These are phyloP conservation scores for Euschistus heros DNA, from an alignment of 1,140 invertebrate genomes.

Conservation along the genomic window DNA sequence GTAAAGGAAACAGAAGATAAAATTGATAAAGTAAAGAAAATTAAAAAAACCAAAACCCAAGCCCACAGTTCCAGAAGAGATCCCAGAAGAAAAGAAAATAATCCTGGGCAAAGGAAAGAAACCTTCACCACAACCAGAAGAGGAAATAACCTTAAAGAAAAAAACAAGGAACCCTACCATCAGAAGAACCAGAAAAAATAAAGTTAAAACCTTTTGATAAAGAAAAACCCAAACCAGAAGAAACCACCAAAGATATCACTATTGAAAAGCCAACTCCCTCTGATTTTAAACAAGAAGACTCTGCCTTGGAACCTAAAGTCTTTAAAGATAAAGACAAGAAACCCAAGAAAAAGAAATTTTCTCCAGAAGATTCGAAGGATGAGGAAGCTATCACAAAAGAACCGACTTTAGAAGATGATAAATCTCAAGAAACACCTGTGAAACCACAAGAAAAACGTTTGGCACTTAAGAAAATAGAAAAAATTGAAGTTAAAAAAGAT, in stretches of 20 bases:
- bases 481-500: slow-evolving; percentile 25
- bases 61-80: slow-evolving; percentile 14
- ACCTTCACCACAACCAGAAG: slow-evolving; percentile 16
- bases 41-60: slow-evolving; percentile 22
- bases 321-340: slow-evolving; percentile 24
- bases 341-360: slow-evolving; percentile 27
- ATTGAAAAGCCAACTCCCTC: slow-evolving; percentile 21
- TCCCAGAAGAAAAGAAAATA: slow-evolving; percentile 25
- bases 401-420: slow-evolving; percentile 12
- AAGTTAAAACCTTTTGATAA: slow-evolving; percentile 27
- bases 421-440: slow-evolving; percentile 29
- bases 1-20: slow-evolving; percentile 29
- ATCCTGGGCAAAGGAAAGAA: slow-evolving; percentile 28
- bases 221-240: slow-evolving; percentile 30
- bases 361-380: background rate
- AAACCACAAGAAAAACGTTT: slow-evolving; percentile 23
- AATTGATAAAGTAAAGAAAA: slow-evolving; percentile 28
- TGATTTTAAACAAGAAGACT: slow-evolving; percentile 18
- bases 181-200: slow-evolving; percentile 16
- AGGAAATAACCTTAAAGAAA: slow-evolving; percentile 26
- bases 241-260: slow-evolving; percentile 28
- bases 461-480: slow-evolving; percentile 35
- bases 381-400: slow-evolving; percentile 27
- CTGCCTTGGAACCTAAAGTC: slow-evolving; percentile 22
- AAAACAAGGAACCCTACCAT: slow-evolving; percentile 20